These are phyloP conservation scores for Sphenopsis melanotis DNA, from an alignment of 2,797 vertebrate species.

Conservation along the genomic window DNA sequence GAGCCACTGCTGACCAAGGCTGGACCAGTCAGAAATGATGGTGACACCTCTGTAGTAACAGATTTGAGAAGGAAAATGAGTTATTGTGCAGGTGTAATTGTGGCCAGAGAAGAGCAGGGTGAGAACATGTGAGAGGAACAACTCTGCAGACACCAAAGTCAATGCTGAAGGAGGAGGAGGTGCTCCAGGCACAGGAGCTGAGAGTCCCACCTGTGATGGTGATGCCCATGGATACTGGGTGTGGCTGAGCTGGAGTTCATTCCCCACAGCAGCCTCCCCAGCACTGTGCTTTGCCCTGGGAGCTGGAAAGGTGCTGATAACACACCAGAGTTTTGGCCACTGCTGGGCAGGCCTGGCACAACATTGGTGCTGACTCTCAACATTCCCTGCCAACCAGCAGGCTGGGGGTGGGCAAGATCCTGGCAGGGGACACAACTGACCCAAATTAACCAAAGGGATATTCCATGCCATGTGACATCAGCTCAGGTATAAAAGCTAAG, in stretches of 20 bases:
- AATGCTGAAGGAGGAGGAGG: background rate
- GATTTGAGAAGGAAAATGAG: background rate
- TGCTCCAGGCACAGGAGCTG: fast-evolving
- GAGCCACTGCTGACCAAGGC: fast-evolving
- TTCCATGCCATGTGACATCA: background rate
- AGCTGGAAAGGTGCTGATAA: background rate
- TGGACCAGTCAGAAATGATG: background rate
- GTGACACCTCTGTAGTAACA: background rate
- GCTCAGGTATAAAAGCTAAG: background rate
- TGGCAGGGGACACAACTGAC: background rate
- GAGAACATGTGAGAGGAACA: background rate
- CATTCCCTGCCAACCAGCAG: too few relatives aligned
- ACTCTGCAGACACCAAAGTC: background rate
- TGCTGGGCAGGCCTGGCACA: background rate
- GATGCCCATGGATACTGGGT: background rate
- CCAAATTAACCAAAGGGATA: background rate
- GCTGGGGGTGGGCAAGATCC: background rate
- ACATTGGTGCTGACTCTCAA: background rate
- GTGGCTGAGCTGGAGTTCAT: background rate
- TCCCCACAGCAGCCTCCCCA: background rate
- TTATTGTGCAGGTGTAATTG: background rate
- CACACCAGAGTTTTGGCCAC: background rate
- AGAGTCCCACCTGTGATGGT: background rate
- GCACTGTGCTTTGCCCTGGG: background rate
- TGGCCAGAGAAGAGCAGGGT: background rate